Percentiles rank a stretch among this genome's conserved stretches.
phyloP scores from a whole-genome alignment of 2,888 invertebrate genomes.

The Crioceris asparagi region DNA sequence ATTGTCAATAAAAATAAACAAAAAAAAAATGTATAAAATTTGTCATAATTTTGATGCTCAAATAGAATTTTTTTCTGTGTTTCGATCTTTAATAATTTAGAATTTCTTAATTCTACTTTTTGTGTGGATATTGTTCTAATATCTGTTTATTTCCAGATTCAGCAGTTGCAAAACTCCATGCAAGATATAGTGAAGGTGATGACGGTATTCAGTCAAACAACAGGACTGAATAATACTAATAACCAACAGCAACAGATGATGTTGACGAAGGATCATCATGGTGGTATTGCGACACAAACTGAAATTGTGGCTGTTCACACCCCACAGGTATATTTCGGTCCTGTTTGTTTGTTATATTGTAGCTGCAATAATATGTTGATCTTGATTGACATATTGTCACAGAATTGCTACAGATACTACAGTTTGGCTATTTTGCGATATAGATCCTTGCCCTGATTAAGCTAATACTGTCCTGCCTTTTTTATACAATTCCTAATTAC shows the following conservation, averaged over 20 bases:
- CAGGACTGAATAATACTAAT: slow-evolving; percentile 12
- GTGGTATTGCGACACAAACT: slow-evolving; percentile 64
- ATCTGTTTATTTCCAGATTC: slow-evolving; percentile 61
- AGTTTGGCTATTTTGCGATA: too few species aligned
- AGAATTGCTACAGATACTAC: background rate
- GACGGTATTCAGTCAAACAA: slow-evolving; percentile 41
- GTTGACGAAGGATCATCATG: slow-evolving; percentile 35
- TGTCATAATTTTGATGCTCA: too few species aligned
- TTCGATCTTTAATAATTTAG: too few species aligned
- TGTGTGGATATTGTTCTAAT: too few species aligned
- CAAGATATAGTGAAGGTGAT: slow-evolving; percentile 65
- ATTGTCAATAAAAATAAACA: too few species aligned
- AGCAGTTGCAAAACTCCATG: slow-evolving; percentile 69
- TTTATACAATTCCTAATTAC: too few species aligned
- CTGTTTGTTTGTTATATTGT: background rate
- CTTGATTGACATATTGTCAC: background rate
- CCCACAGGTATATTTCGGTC: slow-evolving; percentile 55
- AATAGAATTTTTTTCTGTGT: too few species aligned
- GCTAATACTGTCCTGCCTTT: too few species aligned
- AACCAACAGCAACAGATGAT: too few species aligned
- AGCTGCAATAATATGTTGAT: background rate
- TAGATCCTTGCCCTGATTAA: too few species aligned
- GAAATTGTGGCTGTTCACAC: slow-evolving; percentile 70
- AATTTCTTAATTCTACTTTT: too few species aligned
- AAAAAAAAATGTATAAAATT: too few species aligned